Base-by-base conservation (phyloP, 2,113 vertebrate genomes). In the Poeciliopsis retropinna region DNA sequence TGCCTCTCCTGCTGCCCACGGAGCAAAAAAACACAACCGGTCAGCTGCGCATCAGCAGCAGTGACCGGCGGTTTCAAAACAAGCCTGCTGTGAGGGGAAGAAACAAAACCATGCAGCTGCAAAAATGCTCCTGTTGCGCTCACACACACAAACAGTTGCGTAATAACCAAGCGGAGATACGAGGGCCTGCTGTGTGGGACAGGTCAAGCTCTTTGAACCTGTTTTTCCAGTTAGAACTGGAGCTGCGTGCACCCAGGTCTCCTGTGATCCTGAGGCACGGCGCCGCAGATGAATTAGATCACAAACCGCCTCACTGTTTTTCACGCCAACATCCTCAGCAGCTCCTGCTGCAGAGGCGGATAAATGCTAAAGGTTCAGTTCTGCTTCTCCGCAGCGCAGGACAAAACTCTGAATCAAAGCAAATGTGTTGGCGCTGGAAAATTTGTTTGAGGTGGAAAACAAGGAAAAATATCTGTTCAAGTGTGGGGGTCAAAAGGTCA, bases 1-100 rank as follows among this genome's bases (percentile, higher is more conserved):
- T 89, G 82, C 84, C 83, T 70, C 67, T 28, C 80, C 84, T 29
- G 70, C 87, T 84, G 5, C 78, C 64, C 78, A 72, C 32, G 17
- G 74, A 83, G 74, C 51, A n/a, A 57, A 25, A 74, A 67, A 85
- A 87, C 71, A 67, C 81, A 57, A 57, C 67, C 30, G 7, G 34
- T 25, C 15, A 0, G 5, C 28, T 32, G 29, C 64, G 70, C 1
- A 72, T 73, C 39, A 25, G 64, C 4, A 3, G 60, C 63, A 39
- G 15, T 10, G 31, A 64, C 64, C 28, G 28, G 41, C 63, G 4
- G 67, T 30, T 67, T 74, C 64, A 65, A 86, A 86, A 86, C 85
- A 71, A 2, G 29, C 34, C 39, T 29, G 3, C 65, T 34, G 66
- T 1, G 63, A 64, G 30, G 69, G 65, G 67, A 73, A 65, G 73